Conservation (phyloP, 2,113 vertebrate genomes). For the Romanogobio albipinnatus region DNA sequence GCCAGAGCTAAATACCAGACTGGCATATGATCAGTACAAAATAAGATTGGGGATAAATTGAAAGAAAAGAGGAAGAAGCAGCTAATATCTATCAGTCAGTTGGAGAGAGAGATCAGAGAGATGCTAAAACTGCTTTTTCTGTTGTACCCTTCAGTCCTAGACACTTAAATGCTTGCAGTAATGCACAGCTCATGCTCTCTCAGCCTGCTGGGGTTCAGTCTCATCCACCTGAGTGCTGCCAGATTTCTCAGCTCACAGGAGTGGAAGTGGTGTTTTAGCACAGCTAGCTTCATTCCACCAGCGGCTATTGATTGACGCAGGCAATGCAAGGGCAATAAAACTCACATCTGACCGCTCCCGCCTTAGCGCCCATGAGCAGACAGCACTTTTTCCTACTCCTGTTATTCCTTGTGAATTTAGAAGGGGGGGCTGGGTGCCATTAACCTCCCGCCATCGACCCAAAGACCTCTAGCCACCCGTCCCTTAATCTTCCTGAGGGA, state of each 20-base stretch:
- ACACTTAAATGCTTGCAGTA: constrained; percentile 5
- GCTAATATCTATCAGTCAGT: constrained; percentile 9
- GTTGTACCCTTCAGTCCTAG: background rate
- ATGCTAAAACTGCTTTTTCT: background rate
- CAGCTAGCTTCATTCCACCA: constrained; percentile 40
- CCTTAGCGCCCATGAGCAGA: background rate
- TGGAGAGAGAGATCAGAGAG: background rate
- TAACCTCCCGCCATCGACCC: constrained; percentile 24
- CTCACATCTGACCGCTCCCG: constrained; percentile 37
- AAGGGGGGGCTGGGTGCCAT: background rate
- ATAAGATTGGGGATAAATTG: background rate
- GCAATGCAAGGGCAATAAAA: constrained; percentile 52
- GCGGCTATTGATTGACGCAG: constrained; percentile 44
- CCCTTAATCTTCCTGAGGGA: constrained; percentile 11
- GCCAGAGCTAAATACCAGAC: background rate
- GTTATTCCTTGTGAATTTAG: background rate
- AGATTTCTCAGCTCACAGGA: constrained; percentile 41
- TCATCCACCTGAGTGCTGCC: constrained; percentile 4
- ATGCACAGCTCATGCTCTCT: constrained; percentile 21
- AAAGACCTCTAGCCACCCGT: constrained; percentile 22
- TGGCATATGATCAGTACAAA: no score
- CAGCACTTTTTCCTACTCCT: background rate
- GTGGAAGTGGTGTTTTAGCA: constrained; percentile 53
- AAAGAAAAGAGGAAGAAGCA: background rate
- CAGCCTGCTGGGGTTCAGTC: constrained; percentile 19